Evolutionary conservation across 1,140 invertebrate species (phyloP).

Genomic region (Drosophila jambulina): DNA sequence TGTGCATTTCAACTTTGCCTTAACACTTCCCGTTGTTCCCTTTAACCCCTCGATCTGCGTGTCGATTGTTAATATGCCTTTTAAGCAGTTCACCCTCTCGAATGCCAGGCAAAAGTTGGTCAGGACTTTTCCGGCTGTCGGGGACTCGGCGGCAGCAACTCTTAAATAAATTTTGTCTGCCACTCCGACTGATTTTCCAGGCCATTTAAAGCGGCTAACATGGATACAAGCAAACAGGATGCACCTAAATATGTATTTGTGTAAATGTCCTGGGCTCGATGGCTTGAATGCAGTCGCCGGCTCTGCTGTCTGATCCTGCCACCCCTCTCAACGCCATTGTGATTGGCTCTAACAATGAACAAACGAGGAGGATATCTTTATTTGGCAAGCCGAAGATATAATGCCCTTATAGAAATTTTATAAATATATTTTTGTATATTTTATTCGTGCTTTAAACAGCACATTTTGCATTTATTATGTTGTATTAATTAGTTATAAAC

Average conservation of each 20-base stretch:
- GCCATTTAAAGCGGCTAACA: slow-evolving; percentile 48
- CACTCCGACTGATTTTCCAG: slow-evolving; percentile 51
- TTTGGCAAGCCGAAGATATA: neutral
- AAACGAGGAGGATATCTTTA: neutral
- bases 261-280: slow-evolving; percentile 35
- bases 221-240: neutral
- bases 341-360: slow-evolving; percentile 30
- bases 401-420: neutral
- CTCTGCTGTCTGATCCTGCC: slow-evolving; percentile 41
- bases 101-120: slow-evolving; percentile 27
- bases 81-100: slow-evolving; percentile 24
- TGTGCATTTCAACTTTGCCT: slow-evolving; percentile 56
- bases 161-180: slow-evolving; percentile 38
- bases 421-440: neutral
- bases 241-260: slow-evolving; percentile 28
- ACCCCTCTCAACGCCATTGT: slow-evolving; percentile 24
- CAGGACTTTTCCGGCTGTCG: slow-evolving; percentile 1
- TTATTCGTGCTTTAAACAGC: neutral
- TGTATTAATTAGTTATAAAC: too few relatives aligned
- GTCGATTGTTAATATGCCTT: slow-evolving; percentile 59
- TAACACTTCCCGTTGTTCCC: slow-evolving; percentile 16
- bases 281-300: slow-evolving; percentile 32
- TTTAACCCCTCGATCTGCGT: slow-evolving; percentile 13
- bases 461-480: too few relatives aligned
- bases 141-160: neutral